Conservation (phyloP, 2,888 invertebrate genomes). For the Venusia cambrica region DNA sequence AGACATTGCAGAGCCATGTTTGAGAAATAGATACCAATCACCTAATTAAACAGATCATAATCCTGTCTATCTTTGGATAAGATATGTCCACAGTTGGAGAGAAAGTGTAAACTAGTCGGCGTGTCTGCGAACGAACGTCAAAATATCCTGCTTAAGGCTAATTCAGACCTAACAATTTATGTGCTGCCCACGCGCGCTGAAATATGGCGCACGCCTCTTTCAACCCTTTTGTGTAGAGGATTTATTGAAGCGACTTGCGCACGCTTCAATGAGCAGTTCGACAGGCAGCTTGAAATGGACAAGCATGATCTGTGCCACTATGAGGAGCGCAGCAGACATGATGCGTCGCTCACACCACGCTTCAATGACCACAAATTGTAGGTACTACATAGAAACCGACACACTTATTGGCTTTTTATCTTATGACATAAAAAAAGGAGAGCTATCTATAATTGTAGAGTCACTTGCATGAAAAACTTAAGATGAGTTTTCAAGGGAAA, state of each 20-base stretch:
- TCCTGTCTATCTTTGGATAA: constrained; percentile 31
- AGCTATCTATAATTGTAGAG: too few relatives aligned
- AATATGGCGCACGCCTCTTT: constrained; percentile 67
- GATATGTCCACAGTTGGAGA: constrained; percentile 39
- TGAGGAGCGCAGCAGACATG: constrained; percentile 49
- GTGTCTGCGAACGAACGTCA: constrained; percentile 56
- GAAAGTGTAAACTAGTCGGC: constrained; percentile 56
- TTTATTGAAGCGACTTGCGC: constrained; percentile 65
- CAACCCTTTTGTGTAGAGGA: constrained; percentile 71
- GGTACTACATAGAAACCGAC: constrained; percentile 2
- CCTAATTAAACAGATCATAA: constrained; percentile 28
- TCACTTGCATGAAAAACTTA: too few relatives aligned
- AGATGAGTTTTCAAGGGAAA: too few relatives aligned
- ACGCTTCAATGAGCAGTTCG: constrained; percentile 59
- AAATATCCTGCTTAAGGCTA: constrained; percentile 71
- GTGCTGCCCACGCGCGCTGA: constrained; percentile 66
- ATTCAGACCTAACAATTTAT: constrained; percentile 71
- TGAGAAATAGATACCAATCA: constrained; percentile 24
- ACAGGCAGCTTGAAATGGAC: constrained; percentile 62
- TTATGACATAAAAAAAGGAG: too few relatives aligned
- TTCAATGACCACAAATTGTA: constrained; percentile 47
- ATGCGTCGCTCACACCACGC: constrained; percentile 41
- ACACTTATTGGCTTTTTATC: too few relatives aligned
- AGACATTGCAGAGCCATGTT: constrained; percentile 22
- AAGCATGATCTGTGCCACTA: constrained; percentile 54